phyloP scores from a whole-genome alignment of 1,140 invertebrate species.

The Sycophila sp. region DNA sequence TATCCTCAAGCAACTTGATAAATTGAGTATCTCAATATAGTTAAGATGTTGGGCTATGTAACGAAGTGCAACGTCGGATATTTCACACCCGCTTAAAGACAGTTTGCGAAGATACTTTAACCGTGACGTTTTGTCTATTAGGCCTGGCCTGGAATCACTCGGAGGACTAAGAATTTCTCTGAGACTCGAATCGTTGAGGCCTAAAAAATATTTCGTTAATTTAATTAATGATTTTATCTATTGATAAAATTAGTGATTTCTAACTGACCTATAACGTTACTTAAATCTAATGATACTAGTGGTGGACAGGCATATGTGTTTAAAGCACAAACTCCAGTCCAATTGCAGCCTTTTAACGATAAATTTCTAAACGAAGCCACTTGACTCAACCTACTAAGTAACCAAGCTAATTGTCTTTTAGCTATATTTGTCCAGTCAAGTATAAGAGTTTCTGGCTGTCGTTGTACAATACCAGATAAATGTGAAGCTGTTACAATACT shows the following conservation, averaged over 20 bases:
- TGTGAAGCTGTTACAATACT: conserved; percentile 76
- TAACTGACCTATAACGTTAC: conserved; percentile 75
- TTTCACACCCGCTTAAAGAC: conserved; percentile 84
- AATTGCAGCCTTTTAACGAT: conserved; percentile 82
- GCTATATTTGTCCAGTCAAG: conserved; percentile 89
- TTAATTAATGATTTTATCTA: not conserved
- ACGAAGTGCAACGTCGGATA: conserved; percentile 87
- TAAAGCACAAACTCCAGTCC: conserved; percentile 82
- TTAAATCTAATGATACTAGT: conserved; percentile 81
- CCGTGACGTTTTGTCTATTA: conserved; percentile 83
- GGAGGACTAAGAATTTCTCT: conserved; percentile 86
- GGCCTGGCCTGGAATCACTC: conserved; percentile 83
- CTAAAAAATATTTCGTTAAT: not conserved
- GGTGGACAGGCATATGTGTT: conserved; percentile 86
- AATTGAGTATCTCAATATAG: conserved; percentile 77
- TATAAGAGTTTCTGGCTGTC: conserved; percentile 83
- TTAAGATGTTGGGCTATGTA: conserved; percentile 83
- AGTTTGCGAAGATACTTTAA: conserved; percentile 81
- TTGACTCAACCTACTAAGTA: conserved; percentile 84
- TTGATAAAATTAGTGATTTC: not conserved
- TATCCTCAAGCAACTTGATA: conserved; percentile 86
- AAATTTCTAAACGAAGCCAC: conserved; percentile 79
- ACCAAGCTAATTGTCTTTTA: conserved; percentile 87
- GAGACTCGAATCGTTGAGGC: conserved; percentile 81
- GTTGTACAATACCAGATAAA: conserved; percentile 83